A percentile compares a stretch with the other conserved stretches of the same genome.
Conservation (phyloP, 2,113 vertebrate species). For the Otocyon megalotis region DNA sequence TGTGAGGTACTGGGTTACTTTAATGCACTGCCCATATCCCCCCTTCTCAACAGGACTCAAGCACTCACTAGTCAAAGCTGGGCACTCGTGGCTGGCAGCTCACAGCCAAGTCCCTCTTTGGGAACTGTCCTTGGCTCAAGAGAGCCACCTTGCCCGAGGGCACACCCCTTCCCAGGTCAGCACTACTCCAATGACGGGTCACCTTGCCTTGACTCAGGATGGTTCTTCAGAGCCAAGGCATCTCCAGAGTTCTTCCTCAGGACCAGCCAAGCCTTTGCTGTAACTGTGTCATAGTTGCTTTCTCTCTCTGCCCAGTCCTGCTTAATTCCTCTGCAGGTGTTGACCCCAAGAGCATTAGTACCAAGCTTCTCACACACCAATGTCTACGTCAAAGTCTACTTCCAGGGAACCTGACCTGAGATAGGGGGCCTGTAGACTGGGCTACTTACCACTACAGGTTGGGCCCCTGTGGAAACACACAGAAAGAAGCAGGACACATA, state of each 20-base stretch:
- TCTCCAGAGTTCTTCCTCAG: background rate
- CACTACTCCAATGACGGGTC: background rate
- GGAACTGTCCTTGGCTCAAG: background rate
- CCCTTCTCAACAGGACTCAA: background rate
- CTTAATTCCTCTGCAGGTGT: background rate
- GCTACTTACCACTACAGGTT: background rate
- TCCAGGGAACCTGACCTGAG: background rate
- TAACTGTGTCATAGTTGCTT: background rate
- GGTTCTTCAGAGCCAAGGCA: background rate
- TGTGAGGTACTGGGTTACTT: background rate
- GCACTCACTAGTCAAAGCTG: background rate
- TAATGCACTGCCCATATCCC: too few species aligned
- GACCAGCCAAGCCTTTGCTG: background rate
- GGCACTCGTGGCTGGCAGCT: background rate
- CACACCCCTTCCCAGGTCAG: background rate
- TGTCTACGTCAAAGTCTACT: background rate
- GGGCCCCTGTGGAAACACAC: background rate
- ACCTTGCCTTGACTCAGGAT: background rate
- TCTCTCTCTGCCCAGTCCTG: background rate
- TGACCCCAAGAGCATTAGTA: slow-evolving; percentile 27
- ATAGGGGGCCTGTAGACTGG: background rate
- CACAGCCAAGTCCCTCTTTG: background rate
- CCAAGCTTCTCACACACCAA: background rate
- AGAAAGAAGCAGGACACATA: background rate
- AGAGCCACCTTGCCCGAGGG: background rate